Conservation (phyloP, 2,888 invertebrate genomes). For the Rhagophthalmus giganteus region DNA sequence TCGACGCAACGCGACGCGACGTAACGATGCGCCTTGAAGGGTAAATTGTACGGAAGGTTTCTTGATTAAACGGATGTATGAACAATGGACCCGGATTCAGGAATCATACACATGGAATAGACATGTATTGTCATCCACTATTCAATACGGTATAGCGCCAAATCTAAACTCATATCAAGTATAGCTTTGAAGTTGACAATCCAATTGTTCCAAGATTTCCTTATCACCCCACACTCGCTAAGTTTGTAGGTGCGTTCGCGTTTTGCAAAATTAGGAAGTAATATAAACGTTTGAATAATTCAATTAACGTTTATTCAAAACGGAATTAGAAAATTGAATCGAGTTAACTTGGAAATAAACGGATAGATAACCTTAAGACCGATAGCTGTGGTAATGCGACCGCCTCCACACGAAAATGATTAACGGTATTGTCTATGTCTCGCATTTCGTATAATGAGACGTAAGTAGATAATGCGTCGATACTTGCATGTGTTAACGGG, state of each 20-base stretch:
- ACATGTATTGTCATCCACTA: slow-evolving; percentile 49
- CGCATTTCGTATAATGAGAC: slow-evolving; percentile 30
- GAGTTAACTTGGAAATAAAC: neutral
- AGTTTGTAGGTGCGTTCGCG: slow-evolving; percentile 13
- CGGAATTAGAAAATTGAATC: slow-evolving; percentile 3
- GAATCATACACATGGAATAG: slow-evolving; percentile 53
- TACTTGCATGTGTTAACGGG: slow-evolving; percentile 37
- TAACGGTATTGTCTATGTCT: slow-evolving; percentile 18
- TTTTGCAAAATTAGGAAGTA: slow-evolving; percentile 25
- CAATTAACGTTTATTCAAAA: slow-evolving; percentile 11
- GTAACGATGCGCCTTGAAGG: slow-evolving; percentile 22
- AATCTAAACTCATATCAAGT: slow-evolving; percentile 50
- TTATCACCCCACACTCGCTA: slow-evolving; percentile 27
- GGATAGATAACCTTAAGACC: neutral
- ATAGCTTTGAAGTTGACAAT: slow-evolving; percentile 54
- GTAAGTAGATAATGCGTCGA: slow-evolving; percentile 42
- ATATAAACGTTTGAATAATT: slow-evolving; percentile 18
- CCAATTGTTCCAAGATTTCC: slow-evolving; percentile 50
- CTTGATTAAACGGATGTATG: slow-evolving; percentile 45
- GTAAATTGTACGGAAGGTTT: slow-evolving; percentile 47
- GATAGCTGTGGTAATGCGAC: neutral
- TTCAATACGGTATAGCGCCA: slow-evolving; percentile 47
- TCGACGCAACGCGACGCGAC: too few relatives aligned
- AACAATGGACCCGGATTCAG: slow-evolving; percentile 53
- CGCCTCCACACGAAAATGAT: slow-evolving; percentile 7